phyloP scores from a whole-genome alignment of 1,140 invertebrate species.

The Calephelis virginiensis region DNA sequence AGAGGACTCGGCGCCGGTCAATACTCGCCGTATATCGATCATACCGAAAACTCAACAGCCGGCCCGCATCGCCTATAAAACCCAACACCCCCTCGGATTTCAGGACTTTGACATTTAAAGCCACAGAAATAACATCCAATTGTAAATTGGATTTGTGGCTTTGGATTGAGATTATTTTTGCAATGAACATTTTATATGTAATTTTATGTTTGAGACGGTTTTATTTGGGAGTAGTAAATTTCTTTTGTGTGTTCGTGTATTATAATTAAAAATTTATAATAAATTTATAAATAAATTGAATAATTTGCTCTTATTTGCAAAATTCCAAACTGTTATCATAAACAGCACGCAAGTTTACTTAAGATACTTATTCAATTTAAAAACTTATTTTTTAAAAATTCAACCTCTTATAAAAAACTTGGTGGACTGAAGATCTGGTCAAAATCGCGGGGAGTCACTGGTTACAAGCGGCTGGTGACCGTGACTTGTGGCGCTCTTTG shows the following conservation, averaged over 20 bases:
- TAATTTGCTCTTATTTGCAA: too few relatives aligned
- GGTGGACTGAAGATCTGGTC: too few relatives aligned
- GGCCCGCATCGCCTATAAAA: constrained; percentile 11
- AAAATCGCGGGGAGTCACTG: too few relatives aligned
- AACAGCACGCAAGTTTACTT: too few relatives aligned
- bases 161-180: not conserved
- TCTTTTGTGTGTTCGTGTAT: not conserved
- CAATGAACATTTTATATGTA: not conserved
- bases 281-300: too few relatives aligned
- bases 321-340: too few relatives aligned
- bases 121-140: constrained; percentile 7
- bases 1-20: constrained; percentile 1
- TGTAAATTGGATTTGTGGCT: constrained; percentile 5
- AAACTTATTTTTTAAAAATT: too few relatives aligned
- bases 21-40: constrained; percentile 16
- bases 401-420: too few relatives aligned
- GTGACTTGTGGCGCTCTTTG: too few relatives aligned
- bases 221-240: constrained; percentile 12
- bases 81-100: constrained; percentile 16
- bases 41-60: constrained; percentile 2
- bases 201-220: constrained; percentile 6
- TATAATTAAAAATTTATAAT: too few relatives aligned
- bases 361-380: too few relatives aligned
- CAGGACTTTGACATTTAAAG: constrained; percentile 18
- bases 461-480: too few relatives aligned